Base-by-base conservation (phyloP, 2,113 vertebrate genomes). In the Hiodon alosoides region DNA sequence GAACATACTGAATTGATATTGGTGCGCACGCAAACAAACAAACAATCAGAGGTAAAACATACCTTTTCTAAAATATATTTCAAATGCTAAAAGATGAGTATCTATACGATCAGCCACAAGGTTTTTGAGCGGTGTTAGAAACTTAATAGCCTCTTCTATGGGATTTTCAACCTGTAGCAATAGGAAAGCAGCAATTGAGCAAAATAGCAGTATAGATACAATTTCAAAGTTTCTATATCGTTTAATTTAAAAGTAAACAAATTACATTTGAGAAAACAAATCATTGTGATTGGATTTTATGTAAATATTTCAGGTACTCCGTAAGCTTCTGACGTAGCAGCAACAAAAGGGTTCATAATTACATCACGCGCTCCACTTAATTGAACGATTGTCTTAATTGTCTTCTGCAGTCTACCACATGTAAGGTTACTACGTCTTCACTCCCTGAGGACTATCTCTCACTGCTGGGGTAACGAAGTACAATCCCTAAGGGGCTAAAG, bases 41-140 rank as follows among this genome's bases (percentile, higher is more conserved):
- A 68, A 17, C 46, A 31, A 57, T 17, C 6, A 7, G 16, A 17
- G 11, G 11, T 73, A 10, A 10, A 65, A 55, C 13, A 67, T 67
- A 98, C 97, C 96, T 99, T 98, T 99, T 90, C 97, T 95, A 89
- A 96, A 98, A 90, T 99, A 98, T 85, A 99, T 99, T 88, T 99
- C 97, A 71, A 99, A 99, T 87, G 97, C 97, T 93, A 98, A 91
- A 78, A 99, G 94, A 90, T 99, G 97, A 0, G 96, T 99, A 85
- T 98, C 97, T 81, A 99, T 98, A 87, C 94, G 96, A 87, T 98
- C 95, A 88, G 96, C 97, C 81, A 98, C 94, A 90, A 98, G 91
- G 80, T 95, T 95, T 90, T 98, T 98, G 83, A 99, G 87, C 2
- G 97, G 97, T 77, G 91, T 98, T 91, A 99, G 91, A 92, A 99